Conservation (phyloP, 2,888 invertebrate species). For the Thecocarcelia acutangulata region DNA sequence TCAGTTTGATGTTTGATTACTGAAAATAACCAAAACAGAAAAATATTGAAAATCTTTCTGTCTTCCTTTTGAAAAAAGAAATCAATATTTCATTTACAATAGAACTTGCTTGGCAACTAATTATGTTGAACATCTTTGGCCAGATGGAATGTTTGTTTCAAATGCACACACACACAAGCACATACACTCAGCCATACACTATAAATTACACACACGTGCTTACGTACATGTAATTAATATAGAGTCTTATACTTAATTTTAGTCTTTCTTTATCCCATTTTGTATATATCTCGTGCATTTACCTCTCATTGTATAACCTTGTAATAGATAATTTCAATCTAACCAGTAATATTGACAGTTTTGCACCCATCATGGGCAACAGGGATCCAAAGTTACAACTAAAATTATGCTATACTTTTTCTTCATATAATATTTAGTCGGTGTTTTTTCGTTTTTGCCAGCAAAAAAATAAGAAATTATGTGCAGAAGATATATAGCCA, state of each 20-base stretch:
- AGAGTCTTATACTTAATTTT: not conserved
- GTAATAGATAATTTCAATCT: not conserved
- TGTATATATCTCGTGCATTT: not conserved
- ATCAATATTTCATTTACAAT: not conserved
- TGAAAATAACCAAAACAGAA: too few species aligned
- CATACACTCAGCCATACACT: not conserved
- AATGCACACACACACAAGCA: not conserved
- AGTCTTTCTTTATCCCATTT: conserved; percentile 17
- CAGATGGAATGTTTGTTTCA: not conserved
- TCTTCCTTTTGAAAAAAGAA: not conserved
- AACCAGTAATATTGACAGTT: conserved; percentile 19
- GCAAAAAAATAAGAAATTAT: not conserved
- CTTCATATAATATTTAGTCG: not conserved
- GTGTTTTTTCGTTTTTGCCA: conserved; percentile 10
- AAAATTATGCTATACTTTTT: conserved; percentile 43
- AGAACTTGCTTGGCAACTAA: conserved; percentile 39
- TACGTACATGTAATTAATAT: not conserved
- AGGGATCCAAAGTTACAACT: not conserved
- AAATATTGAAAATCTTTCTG: too few species aligned
- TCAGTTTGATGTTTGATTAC: too few species aligned
- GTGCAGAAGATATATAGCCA: conserved; percentile 36
- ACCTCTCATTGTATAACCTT: not conserved
- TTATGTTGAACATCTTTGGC: conserved; percentile 14
- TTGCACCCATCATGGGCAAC: not conserved
- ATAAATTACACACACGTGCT: not conserved